Percentiles rank a stretch among this genome's conserved stretches.
These are phyloP conservation scores for Odontomyia ornata DNA, from an alignment of 2,888 invertebrate genomes.

Conservation along the genomic window DNA sequence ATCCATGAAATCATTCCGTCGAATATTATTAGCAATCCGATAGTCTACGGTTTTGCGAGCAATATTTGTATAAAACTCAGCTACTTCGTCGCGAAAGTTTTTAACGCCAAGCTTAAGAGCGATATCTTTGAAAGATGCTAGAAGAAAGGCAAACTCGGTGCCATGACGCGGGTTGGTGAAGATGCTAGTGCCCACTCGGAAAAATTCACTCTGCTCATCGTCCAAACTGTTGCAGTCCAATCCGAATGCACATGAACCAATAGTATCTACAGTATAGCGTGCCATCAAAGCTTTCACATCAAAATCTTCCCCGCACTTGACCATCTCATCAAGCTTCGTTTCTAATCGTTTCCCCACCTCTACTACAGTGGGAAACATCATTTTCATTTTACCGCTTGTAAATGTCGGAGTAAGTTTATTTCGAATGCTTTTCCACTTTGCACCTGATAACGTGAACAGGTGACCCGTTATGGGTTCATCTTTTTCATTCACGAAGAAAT, in stretches of 20 bases:
- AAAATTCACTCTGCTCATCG: not conserved
- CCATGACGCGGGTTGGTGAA: not conserved
- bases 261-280: not conserved
- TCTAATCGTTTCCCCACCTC: slow-evolving; percentile 50
- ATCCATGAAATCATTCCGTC: slow-evolving; percentile 68
- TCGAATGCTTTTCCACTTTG: slow-evolving; percentile 38
- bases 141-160: not conserved
- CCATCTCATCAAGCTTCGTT: not conserved
- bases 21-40: slow-evolving; percentile 64
- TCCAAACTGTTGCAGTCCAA: not conserved
- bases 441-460: slow-evolving; percentile 34
- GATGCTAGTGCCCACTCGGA: not conserved
- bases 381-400: slow-evolving; percentile 44
- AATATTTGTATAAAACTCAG: slow-evolving; percentile 65
- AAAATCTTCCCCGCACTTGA: not conserved
- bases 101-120: not conserved
- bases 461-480: slow-evolving; percentile 42
- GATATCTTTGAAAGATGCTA: not conserved
- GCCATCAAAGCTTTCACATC: not conserved
- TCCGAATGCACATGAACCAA: not conserved
- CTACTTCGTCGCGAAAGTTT: slow-evolving; percentile 51
- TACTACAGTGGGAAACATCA: slow-evolving; percentile 33
- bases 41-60: slow-evolving; percentile 65
- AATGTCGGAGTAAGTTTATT: slow-evolving; percentile 41
- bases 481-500: slow-evolving; percentile 39